Percentiles rank a stretch among this genome's conserved stretches.
phyloP scores from a whole-genome alignment of 1,140 invertebrate species.

The Venustaconcha ellipsiformis region DNA sequence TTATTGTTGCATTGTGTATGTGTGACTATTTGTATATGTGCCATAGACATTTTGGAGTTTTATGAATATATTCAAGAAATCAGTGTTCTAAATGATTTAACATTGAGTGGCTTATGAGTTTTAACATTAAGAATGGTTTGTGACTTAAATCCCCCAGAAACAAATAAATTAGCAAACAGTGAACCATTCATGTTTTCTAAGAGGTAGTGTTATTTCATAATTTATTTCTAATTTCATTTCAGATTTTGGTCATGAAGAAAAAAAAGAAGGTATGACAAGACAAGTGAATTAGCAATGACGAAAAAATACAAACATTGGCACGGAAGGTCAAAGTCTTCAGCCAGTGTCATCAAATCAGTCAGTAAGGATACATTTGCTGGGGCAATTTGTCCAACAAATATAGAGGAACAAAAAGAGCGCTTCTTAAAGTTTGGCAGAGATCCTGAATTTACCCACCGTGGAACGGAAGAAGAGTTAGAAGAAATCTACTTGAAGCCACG shows the following conservation, averaged over 20 bases:
- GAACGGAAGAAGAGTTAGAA: slow-evolving; percentile 46
- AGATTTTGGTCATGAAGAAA: neutral
- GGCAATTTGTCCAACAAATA: slow-evolving; percentile 55
- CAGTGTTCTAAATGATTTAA: too few species aligned
- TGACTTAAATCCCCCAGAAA: too few species aligned
- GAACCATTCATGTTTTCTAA: too few species aligned
- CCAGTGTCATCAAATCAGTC: slow-evolving; percentile 31
- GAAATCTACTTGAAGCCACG: slow-evolving; percentile 44
- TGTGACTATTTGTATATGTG: too few species aligned
- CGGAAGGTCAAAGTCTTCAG: slow-evolving; percentile 17
- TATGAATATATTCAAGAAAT: too few species aligned
- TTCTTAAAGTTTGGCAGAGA: slow-evolving; percentile 56
- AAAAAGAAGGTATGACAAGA: neutral
- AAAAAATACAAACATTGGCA: slow-evolving; percentile 30
- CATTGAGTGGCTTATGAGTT: too few species aligned
- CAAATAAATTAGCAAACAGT: too few species aligned
- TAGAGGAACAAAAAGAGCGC: slow-evolving; percentile 57
- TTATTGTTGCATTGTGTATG: too few species aligned
- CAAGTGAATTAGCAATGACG: slow-evolving; percentile 15
- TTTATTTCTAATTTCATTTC: neutral
- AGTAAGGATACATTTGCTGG: slow-evolving; percentile 36
- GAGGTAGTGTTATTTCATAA: too few species aligned
- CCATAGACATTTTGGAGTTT: too few species aligned
- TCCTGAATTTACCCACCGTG: slow-evolving; percentile 54
- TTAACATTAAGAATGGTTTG: too few species aligned